These are phyloP conservation scores for Isurus oxyrinchus DNA, from an alignment of 2,113 vertebrate genomes.

Conservation along the genomic window DNA sequence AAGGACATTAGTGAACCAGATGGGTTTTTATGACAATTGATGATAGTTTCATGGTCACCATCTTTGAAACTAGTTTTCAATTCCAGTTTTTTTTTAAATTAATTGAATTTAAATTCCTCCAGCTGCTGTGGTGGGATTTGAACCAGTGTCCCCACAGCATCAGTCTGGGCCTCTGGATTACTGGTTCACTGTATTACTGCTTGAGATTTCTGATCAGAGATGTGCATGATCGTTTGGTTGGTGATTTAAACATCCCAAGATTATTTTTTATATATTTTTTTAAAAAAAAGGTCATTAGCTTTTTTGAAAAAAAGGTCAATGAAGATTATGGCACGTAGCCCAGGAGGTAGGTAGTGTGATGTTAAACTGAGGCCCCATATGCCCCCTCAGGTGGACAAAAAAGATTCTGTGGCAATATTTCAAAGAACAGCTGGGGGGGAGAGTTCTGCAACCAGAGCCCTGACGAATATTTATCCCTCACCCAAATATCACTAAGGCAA, in stretches of 20 bases:
- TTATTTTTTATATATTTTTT: background rate
- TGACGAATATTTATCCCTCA: background rate
- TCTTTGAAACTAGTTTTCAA: background rate
- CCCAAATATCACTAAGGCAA: background rate
- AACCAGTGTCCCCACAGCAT: too few species aligned
- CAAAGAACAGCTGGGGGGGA: background rate
- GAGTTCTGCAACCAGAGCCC: background rate
- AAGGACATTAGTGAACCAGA: background rate
- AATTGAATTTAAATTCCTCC: background rate
- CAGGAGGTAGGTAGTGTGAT: background rate
- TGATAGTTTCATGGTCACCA: background rate
- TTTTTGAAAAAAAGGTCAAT: background rate
- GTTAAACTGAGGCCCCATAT: background rate
- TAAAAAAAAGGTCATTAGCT: background rate
- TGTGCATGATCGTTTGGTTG: background rate
- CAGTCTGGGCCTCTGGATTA: too few species aligned
- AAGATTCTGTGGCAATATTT: background rate
- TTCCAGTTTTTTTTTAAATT: background rate
- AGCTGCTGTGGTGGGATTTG: background rate
- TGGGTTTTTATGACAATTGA: background rate
- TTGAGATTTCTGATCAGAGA: background rate
- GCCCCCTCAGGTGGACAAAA: background rate
- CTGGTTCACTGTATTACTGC: background rate
- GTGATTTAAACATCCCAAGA: background rate
- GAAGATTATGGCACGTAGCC: background rate